Percentiles rank a stretch among this genome's conserved stretches.
Evolutionary conservation across 2,113 vertebrate species (phyloP).

Genomic region (Gallinago jamesoni): DNA sequence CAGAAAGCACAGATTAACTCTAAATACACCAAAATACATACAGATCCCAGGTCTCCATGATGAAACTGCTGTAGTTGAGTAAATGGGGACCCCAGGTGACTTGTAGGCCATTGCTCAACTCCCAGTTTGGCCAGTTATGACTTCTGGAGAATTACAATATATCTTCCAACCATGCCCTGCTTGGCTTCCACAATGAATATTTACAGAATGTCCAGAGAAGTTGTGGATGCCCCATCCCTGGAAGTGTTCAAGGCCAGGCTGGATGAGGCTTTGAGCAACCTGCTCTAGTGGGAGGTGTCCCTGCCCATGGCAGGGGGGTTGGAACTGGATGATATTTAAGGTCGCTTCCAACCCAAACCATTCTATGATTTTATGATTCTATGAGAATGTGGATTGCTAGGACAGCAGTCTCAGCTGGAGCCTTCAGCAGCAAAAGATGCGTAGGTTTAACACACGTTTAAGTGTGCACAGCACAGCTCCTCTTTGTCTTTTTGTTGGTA

Average conservation of each 20-base stretch:
- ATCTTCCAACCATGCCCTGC: background rate
- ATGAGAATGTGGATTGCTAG: background rate
- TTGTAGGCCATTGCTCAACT: background rate
- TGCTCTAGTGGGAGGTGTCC: too few relatives aligned
- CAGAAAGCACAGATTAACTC: background rate
- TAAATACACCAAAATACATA: background rate
- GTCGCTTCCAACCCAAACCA: too few relatives aligned
- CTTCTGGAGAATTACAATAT: background rate
- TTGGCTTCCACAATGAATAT: background rate
- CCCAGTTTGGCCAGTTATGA: background rate
- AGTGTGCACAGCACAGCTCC: background rate
- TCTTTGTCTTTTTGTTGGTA: background rate
- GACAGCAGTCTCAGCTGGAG: background rate
- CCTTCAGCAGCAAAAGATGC: background rate
- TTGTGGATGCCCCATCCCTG: too few relatives aligned
- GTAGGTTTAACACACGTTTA: background rate
- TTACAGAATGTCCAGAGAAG: too few relatives aligned
- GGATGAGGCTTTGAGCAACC: too few relatives aligned
- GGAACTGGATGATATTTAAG: too few relatives aligned
- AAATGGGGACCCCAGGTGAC: background rate
- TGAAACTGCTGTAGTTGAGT: background rate
- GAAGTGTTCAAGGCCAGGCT: too few relatives aligned
- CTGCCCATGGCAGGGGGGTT: too few relatives aligned
- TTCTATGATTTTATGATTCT: too few relatives aligned
- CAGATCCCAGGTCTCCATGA: background rate